Conservation (phyloP, 2,797 vertebrate genomes). For the Fringilla coelebs region DNA sequence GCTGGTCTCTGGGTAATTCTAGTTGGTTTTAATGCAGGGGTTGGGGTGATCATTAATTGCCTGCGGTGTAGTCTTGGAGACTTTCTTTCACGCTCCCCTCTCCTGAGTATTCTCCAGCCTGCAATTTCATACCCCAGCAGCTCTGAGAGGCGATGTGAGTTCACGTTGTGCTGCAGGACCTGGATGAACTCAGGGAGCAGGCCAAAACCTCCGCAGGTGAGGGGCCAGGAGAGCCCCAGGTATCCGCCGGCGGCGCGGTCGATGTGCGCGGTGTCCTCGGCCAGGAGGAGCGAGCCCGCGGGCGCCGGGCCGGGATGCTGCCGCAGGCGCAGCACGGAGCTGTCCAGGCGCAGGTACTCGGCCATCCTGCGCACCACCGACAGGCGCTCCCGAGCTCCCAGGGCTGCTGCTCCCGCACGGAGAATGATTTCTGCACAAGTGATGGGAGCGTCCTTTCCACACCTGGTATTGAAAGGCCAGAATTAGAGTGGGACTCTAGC, state of each 20-base stretch:
- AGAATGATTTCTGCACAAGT: constrained; percentile 51
- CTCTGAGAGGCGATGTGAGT: background rate
- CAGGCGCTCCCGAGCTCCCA: background rate
- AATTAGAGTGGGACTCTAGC: background rate
- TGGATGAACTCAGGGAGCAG: background rate
- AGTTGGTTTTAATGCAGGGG: background rate
- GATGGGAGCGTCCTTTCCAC: background rate
- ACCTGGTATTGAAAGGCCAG: constrained; percentile 17
- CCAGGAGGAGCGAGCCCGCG: background rate
- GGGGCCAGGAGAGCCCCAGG: constrained; percentile 39
- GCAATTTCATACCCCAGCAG: constrained; percentile 46
- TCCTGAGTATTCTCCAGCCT: constrained; percentile 64
- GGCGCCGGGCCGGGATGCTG: background rate
- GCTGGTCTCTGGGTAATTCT: background rate
- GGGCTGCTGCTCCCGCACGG: background rate
- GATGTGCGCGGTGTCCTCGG: background rate
- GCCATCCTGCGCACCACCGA: constrained; percentile 32
- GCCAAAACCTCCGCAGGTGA: constrained; percentile 3
- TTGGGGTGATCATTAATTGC: constrained; percentile 14
- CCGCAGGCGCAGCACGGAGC: constrained; percentile 24
- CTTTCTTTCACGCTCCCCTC: background rate
- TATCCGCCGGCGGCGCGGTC: background rate
- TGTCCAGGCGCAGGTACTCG: background rate
- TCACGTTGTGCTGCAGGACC: background rate
- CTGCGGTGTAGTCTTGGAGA: background rate